Evolutionary conservation across 2,113 vertebrate species (phyloP).

Genomic region (Rhynchopsitta pachyrhyncha): DNA sequence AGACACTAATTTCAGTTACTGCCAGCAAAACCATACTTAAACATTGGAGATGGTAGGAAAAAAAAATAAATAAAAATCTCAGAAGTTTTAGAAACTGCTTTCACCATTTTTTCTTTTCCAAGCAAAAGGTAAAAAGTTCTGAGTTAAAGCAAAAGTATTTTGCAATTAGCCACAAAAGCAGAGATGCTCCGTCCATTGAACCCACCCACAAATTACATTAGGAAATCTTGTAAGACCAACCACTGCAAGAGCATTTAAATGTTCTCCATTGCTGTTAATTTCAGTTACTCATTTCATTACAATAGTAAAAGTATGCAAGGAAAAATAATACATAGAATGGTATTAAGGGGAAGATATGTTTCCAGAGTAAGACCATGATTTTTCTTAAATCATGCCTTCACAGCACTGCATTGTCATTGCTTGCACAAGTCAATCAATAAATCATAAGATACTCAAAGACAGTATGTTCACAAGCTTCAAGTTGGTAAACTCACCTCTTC

Average conservation of each 20-base stretch:
- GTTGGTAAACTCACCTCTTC: neutral
- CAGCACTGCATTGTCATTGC: neutral
- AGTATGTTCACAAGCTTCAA: neutral
- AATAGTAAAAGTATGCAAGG: neutral
- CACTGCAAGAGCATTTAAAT: neutral
- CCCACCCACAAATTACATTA: neutral
- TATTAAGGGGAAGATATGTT: neutral
- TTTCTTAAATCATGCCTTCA: neutral
- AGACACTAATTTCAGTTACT: neutral
- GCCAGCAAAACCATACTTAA: slow-evolving; percentile 15
- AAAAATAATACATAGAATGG: neutral
- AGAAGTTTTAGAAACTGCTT: neutral
- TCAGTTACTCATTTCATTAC: neutral
- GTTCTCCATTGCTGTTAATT: neutral
- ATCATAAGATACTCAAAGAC: neutral
- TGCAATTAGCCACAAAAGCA: neutral
- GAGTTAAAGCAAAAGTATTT: neutral
- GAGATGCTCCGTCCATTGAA: neutral
- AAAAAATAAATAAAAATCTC: neutral
- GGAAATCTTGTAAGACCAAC: neutral
- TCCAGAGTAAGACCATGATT: neutral
- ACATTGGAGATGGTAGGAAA: neutral
- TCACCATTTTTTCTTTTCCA: neutral
- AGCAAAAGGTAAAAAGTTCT: neutral
- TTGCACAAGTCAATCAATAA: neutral